phyloP scores from a whole-genome alignment of 2,888 invertebrate genomes.

The Altica lythri region DNA sequence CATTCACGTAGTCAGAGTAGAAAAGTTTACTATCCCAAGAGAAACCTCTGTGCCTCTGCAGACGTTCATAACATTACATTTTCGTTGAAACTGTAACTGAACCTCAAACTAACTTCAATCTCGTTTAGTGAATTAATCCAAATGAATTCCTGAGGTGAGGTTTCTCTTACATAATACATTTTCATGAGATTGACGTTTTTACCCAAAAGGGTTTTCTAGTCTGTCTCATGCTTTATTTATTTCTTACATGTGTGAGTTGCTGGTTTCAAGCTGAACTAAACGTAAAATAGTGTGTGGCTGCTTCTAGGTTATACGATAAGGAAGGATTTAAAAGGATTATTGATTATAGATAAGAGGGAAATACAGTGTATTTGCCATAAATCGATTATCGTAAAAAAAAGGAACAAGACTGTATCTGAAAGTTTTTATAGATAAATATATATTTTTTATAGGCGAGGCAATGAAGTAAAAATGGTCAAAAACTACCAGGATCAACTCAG shows the following conservation, averaged over 20 bases:
- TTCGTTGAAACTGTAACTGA: constrained; percentile 19
- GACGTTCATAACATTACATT: constrained; percentile 18
- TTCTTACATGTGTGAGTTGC: constrained; percentile 14
- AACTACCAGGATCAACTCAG: too few relatives aligned
- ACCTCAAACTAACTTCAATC: constrained; percentile 22
- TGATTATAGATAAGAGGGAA: too few relatives aligned
- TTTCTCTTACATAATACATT: constrained; percentile 26
- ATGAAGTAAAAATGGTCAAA: too few relatives aligned
- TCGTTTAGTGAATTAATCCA: constrained; percentile 26
- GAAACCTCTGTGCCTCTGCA: constrained; percentile 17
- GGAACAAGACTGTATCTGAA: too few relatives aligned
- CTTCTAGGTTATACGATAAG: too few relatives aligned
- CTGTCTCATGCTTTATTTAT: constrained; percentile 26
- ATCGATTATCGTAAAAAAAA: too few relatives aligned
- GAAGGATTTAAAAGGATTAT: too few relatives aligned
- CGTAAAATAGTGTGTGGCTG: too few relatives aligned
- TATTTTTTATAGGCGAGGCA: too few relatives aligned
- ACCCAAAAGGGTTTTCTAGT: constrained; percentile 21
- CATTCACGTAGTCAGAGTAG: constrained; percentile 16
- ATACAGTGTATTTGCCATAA: too few relatives aligned
- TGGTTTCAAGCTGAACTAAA: too few relatives aligned
- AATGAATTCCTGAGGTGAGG: constrained; percentile 27
- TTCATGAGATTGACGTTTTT: constrained; percentile 26
- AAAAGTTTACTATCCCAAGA: constrained; percentile 16
- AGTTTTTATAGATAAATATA: too few relatives aligned